Conservation (phyloP, 2,888 invertebrate species). For the Bugula neritina region DNA sequence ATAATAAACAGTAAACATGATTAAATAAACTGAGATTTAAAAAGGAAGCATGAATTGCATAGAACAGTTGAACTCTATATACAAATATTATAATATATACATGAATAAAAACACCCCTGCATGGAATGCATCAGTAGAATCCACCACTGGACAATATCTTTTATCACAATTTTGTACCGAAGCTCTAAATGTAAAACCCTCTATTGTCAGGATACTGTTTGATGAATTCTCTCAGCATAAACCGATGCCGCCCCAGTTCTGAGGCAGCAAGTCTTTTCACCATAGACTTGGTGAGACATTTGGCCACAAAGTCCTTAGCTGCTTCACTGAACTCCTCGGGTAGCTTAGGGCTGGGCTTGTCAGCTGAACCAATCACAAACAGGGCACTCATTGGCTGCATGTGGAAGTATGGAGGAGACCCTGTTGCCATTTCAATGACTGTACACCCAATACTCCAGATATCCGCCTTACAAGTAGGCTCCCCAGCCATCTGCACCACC, state of each 20-base stretch:
- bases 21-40: too few species aligned
- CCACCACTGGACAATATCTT: too few species aligned
- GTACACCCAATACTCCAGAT: slow-evolving; percentile 22
- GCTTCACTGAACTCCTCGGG: slow-evolving; percentile 9
- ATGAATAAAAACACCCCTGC: too few species aligned
- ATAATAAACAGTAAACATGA: too few species aligned
- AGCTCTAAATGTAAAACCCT: slow-evolving; percentile 17
- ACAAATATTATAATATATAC: too few species aligned
- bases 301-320: slow-evolving; percentile 1
- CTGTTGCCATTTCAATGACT: slow-evolving; percentile 19
- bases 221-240: slow-evolving; percentile 33
- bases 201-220: slow-evolving; percentile 21
- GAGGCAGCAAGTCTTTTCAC: slow-evolving; percentile 39
- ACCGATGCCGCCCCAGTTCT: slow-evolving; percentile 41
- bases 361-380: slow-evolving; percentile 1
- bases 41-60: too few species aligned
- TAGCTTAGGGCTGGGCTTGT: slow-evolving; percentile 18
- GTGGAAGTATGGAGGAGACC: slow-evolving; percentile 22
- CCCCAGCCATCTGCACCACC: slow-evolving; percentile 22
- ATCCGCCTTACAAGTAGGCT: slow-evolving; percentile 10
- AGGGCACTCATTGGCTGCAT: slow-evolving; percentile 25
- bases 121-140: too few species aligned
- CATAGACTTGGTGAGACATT: neutral
- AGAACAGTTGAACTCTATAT: too few species aligned
- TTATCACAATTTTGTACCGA: too few species aligned